Evolutionary conservation across 2,888 invertebrate species (phyloP), one percentile per base, ranked within the genome.

Genomic region (Strigamia crassipes): DNA sequence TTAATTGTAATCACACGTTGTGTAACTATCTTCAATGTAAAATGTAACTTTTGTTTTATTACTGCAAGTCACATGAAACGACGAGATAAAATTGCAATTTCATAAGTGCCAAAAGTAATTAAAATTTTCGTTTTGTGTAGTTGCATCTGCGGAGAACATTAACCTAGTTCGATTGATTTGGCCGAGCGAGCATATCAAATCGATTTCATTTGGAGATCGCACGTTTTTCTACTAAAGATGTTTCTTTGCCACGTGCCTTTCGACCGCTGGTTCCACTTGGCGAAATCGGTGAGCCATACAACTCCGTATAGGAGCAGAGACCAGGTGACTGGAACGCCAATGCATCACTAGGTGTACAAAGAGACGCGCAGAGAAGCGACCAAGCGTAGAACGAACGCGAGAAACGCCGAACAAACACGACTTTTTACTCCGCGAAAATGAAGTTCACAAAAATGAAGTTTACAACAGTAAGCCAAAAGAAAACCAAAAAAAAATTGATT

Each of bases 311-410:
- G 31, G 27, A 23, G 31, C 8, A 73, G 73, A n/a, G 31, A 73
- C 27, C 6, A 73, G 73, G 73, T 73, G 73, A 73, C 73, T 73
- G 73, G 73, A 73, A 73, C 73, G 73, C n/a, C 73, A 73, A 73
- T 27, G 73, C 73, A 27, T 73, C 73, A 78, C 79, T 13, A 78
- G 42, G 42, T 78, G 41, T 78, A 78, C 79, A 78, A 78, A 78
- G 79, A 78, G 34, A 78, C 10, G 79, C 21, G 3, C 38, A 23
- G 13, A 5, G 42, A 42, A 12, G 41, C 38, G 38, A 23, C 42
- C 41, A 78, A 78, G 79, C 79, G 79, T 78, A 78, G 79, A 78
- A 10, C 38, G 27, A n/a, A 15, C 73, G 73, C 12, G 31, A n/a
- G 73, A 73, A 73, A 73, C 73, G 27, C 13, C n/a, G 73, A 73